These are phyloP conservation scores for Clostera curtula DNA, from an alignment of 2,888 invertebrate genomes.

Conservation along the genomic window DNA sequence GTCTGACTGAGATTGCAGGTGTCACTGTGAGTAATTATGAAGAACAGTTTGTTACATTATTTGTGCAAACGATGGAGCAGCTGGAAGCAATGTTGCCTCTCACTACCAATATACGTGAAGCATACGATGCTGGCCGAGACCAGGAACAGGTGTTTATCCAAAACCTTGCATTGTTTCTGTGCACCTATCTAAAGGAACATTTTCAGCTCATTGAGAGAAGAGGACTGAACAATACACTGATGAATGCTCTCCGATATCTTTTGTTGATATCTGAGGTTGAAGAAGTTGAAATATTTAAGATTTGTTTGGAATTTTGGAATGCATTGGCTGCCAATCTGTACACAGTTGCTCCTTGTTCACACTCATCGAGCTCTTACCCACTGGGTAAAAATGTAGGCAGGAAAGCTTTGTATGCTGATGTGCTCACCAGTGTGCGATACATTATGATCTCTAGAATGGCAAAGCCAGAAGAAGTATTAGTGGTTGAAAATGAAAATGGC, in stretches of 20 bases:
- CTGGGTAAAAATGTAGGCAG: conserved; percentile 71
- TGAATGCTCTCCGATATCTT: conserved; percentile 90
- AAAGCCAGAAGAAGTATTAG: conserved; percentile 99
- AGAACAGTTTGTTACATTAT: conserved; percentile 92
- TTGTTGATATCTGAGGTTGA: conserved; percentile 98
- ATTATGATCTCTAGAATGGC: conserved; percentile 99
- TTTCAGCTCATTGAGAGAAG: conserved; percentile 90
- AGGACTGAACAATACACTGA: conserved; percentile 82
- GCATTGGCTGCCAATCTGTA: conserved; percentile 94
- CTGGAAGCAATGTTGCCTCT: conserved; percentile 93
- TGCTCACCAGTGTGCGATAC: conserved; percentile 90
- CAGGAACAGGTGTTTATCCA: conserved; percentile 99
- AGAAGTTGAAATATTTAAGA: conserved; percentile 99
- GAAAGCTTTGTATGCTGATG: conserved; percentile 84
- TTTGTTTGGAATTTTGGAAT: conserved; percentile 99
- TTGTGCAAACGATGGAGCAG: conserved; percentile 94
- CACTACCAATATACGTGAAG: conserved; percentile 93
- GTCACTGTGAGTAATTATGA: conserved; percentile 93
- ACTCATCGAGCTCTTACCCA: conserved; percentile 54
- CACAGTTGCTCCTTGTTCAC: conserved; percentile 85
- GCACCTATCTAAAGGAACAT: conserved; percentile 97
- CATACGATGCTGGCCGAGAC: conserved; percentile 94
- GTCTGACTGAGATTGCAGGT: conserved; percentile 98
- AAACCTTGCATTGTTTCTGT: conserved; percentile 97
- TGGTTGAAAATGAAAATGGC: conserved; percentile 99